Percentiles rank a stretch among this genome's conserved stretches.
Evolutionary conservation across 2,113 vertebrate species (phyloP).

Genomic region (Eolophus roseicapilla): DNA sequence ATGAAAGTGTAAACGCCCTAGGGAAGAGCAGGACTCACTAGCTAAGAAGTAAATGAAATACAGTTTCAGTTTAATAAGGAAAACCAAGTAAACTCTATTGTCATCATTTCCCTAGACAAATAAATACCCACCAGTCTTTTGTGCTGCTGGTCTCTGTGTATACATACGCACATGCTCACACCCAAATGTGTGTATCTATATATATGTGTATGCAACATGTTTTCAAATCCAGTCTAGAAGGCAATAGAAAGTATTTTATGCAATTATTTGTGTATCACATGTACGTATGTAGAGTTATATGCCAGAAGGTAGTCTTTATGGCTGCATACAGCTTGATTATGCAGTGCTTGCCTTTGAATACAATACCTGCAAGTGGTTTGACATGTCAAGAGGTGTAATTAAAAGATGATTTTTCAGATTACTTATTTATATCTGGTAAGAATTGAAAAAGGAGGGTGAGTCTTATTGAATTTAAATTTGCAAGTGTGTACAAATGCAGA

Average conservation of each 20-base stretch:
- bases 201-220: not conserved
- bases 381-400: constrained; percentile 36
- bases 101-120: not conserved
- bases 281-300: not conserved
- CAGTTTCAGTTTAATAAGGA: not conserved
- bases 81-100: not conserved
- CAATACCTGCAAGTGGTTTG: not conserved
- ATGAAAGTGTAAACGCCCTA: not conserved
- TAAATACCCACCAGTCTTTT: not conserved
- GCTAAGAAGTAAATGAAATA: not conserved
- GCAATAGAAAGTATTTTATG: not conserved
- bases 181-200: not conserved
- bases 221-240: not conserved
- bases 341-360: constrained; percentile 10
- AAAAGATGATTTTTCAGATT: constrained; percentile 53
- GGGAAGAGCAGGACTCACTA: not conserved
- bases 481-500: constrained; percentile 23
- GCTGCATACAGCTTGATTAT: constrained; percentile 2
- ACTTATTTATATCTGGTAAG: constrained; percentile 26
- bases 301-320: not conserved
- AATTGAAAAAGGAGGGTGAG: constrained; percentile 31
- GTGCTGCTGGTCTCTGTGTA: not conserved
- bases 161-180: rapidly evolving
- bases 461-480: constrained; percentile 42
- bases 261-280: not conserved